phyloP scores from a whole-genome alignment of 2,113 vertebrate genomes.

The Opisthocomus hoazin region DNA sequence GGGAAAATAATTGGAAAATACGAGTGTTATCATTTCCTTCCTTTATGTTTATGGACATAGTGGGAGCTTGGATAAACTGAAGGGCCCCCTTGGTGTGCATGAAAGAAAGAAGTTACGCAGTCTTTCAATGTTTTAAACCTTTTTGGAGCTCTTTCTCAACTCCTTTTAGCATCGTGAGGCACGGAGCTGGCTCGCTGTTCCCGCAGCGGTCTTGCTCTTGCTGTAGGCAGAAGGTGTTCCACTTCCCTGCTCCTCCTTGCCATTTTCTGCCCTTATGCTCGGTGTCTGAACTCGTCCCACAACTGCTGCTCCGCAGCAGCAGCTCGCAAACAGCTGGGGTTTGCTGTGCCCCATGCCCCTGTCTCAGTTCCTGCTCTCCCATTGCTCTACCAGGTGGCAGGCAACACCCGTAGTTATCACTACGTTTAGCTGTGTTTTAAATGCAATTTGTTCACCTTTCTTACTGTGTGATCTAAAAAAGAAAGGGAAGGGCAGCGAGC shows the following conservation, averaged over 20 bases:
- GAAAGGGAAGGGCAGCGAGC: not conserved
- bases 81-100: accelerated
- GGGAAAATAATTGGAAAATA: not conserved
- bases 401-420: not conserved
- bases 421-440: not conserved
- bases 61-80: not conserved
- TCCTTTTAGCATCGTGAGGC: not conserved
- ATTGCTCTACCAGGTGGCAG: not conserved
- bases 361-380: not conserved
- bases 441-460: not conserved
- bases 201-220: not conserved
- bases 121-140: not conserved
- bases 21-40: not conserved
- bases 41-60: not conserved
- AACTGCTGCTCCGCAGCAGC: not conserved
- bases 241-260: not conserved
- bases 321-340: not conserved
- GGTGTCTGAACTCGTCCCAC: not conserved
- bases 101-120: not conserved
- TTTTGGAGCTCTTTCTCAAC: not conserved
- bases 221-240: not conserved
- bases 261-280: not conserved
- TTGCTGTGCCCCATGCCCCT: not conserved
- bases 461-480: not conserved
- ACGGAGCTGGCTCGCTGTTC: not conserved